Evolutionary conservation across 2,888 invertebrate species (phyloP).

Genomic region (Agrypnus murinus): DNA sequence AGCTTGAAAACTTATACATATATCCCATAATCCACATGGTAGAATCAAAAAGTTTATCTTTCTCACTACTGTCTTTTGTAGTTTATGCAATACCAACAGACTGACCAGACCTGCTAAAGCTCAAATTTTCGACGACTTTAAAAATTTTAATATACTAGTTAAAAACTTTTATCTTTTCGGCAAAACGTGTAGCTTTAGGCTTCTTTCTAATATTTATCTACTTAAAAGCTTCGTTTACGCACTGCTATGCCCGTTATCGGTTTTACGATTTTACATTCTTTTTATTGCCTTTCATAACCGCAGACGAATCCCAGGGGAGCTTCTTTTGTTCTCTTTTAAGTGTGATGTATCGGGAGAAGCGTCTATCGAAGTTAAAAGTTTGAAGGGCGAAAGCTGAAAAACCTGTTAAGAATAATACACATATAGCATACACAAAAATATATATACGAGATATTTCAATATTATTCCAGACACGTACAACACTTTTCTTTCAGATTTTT

Average conservation of each 20-base stretch:
- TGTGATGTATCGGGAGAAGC: background rate
- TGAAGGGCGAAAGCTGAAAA: too few relatives aligned
- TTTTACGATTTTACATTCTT: conserved; percentile 4
- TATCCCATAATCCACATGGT: too few relatives aligned
- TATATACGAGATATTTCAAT: background rate
- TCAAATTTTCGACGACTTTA: background rate
- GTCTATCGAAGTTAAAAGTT: too few relatives aligned
- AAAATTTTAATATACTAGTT: conserved; percentile 7
- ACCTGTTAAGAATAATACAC: background rate
- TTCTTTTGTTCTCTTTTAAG: background rate
- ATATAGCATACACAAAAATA: background rate
- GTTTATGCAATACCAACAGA: background rate
- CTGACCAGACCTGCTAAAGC: background rate
- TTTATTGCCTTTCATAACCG: background rate
- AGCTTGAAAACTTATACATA: too few relatives aligned
- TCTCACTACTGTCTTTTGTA: too few relatives aligned
- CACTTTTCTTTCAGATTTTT: too few relatives aligned
- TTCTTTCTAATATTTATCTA: conserved; percentile 21
- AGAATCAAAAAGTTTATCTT: too few relatives aligned
- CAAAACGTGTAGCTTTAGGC: background rate
- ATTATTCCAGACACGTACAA: conserved; percentile 2
- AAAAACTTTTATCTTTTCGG: conserved; percentile 1
- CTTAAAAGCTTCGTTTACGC: conserved; percentile 11
- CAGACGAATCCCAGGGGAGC: background rate
- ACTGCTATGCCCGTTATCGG: background rate